These are phyloP conservation scores for Celastrina argiolus DNA, from an alignment of 2,888 invertebrate genomes.

Conservation along the genomic window DNA sequence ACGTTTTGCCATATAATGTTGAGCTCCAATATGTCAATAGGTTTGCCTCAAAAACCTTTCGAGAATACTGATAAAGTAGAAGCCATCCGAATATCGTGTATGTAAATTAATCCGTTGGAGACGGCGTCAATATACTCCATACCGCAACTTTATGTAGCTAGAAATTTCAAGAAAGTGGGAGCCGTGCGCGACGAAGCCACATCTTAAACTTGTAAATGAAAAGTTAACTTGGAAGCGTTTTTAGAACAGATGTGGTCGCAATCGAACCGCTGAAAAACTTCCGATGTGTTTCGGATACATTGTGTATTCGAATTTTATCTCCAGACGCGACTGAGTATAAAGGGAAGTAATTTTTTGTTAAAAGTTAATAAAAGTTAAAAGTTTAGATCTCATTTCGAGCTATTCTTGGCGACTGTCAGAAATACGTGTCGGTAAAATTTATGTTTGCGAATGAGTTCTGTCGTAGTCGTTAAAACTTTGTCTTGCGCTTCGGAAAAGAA, in stretches of 20 bases:
- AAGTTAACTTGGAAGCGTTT: slow-evolving; percentile 49
- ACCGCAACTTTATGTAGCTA: slow-evolving; percentile 9
- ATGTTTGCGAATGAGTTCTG: slow-evolving; percentile 46
- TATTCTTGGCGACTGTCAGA: slow-evolving; percentile 32
- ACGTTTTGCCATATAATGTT: neutral
- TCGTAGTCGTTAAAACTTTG: slow-evolving; percentile 49
- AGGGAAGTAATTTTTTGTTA: slow-evolving; percentile 25
- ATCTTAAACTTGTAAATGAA: slow-evolving; percentile 67
- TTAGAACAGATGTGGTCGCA: slow-evolving; percentile 22
- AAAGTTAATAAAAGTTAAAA: slow-evolving; percentile 30
- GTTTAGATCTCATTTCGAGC: slow-evolving; percentile 29
- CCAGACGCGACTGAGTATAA: neutral
- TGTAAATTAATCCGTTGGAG: slow-evolving; percentile 11
- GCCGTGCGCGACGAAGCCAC: slow-evolving; percentile 31
- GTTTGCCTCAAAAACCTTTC: neutral
- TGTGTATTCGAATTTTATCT: slow-evolving; percentile 17
- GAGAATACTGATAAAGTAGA: neutral
- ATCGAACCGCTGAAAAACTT: slow-evolving; percentile 14
- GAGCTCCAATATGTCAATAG: neutral
- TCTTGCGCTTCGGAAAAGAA: slow-evolving; percentile 24
- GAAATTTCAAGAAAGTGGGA: neutral
- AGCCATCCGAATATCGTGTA: neutral
- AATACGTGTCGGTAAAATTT: slow-evolving; percentile 43
- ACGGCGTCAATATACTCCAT: slow-evolving; percentile 9
- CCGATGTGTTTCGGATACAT: neutral